These are phyloP conservation scores for Rhagologus leucostigma DNA, from an alignment of 2,113 vertebrate genomes.

Conservation along the genomic window DNA sequence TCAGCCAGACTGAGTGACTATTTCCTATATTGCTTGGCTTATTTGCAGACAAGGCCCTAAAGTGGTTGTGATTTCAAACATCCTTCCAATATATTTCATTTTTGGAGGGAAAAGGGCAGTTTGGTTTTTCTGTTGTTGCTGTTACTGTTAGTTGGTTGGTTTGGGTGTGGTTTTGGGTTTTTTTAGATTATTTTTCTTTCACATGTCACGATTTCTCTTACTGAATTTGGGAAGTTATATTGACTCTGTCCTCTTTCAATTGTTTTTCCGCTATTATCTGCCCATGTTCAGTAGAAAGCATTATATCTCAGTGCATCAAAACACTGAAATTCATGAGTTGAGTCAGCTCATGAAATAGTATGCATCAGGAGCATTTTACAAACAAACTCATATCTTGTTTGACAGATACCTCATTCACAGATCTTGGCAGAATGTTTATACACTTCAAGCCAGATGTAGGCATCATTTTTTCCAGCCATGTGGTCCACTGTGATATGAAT, in stretches of 20 bases:
- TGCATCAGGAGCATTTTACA: neutral
- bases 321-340: neutral
- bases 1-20: neutral
- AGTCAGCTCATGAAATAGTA: neutral
- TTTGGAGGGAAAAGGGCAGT: fast-evolving
- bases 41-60: neutral
- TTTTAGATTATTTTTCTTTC: neutral
- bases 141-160: neutral
- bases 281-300: neutral
- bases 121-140: no score
- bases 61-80: neutral
- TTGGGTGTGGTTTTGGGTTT: neutral
- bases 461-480: neutral
- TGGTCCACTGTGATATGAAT: neutral
- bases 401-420: neutral
- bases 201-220: neutral
- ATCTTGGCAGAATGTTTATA: neutral
- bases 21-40: neutral
- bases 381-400: neutral
- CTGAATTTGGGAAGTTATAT: neutral
- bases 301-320: neutral
- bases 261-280: neutral
- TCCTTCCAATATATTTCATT: neutral
- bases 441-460: neutral
- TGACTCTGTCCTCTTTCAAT: neutral